These are phyloP conservation scores for Leucophenga maculata DNA, from an alignment of 2,888 invertebrate genomes.

Conservation along the genomic window DNA sequence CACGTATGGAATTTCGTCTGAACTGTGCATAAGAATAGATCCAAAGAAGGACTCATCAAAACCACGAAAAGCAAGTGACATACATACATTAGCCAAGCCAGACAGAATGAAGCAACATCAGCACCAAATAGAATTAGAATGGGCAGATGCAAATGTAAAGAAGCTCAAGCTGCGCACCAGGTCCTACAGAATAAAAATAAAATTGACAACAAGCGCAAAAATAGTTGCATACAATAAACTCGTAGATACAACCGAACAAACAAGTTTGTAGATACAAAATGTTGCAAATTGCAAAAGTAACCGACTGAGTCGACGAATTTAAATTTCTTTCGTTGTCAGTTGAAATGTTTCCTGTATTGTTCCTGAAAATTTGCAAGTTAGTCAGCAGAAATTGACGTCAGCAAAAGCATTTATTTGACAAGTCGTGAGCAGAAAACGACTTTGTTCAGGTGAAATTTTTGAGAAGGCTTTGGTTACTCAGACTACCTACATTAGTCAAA, in stretches of 20 bases:
- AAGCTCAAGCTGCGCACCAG: conserved; percentile 46
- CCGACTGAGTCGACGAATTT: not conserved
- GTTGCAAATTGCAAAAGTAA: no score
- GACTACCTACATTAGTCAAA: no score
- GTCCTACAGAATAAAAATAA: not conserved
- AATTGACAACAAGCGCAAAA: not conserved
- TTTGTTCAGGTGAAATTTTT: no score
- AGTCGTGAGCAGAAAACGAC: no score
- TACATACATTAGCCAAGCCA: conserved; percentile 36
- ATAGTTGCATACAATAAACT: not conserved
- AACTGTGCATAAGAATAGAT: not conserved
- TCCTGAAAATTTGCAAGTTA: conserved; percentile 9
- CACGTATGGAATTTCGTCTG: conserved; percentile 11
- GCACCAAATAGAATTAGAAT: not conserved
- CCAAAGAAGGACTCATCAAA: conserved; percentile 26
- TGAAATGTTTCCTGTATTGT: not conserved
- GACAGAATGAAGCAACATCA: not conserved
- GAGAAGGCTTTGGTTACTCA: no score
- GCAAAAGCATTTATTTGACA: no score
- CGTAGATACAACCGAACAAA: no score
- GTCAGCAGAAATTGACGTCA: conserved; percentile 4
- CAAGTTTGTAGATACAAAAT: no score
- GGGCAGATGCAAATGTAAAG: conserved; percentile 51
- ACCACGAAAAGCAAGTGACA: conserved; percentile 52
- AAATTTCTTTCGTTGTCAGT: conserved; percentile 14